Evolutionary conservation across 2,888 invertebrate species (phyloP).

Genomic region (Sclerodermus sp.): DNA sequence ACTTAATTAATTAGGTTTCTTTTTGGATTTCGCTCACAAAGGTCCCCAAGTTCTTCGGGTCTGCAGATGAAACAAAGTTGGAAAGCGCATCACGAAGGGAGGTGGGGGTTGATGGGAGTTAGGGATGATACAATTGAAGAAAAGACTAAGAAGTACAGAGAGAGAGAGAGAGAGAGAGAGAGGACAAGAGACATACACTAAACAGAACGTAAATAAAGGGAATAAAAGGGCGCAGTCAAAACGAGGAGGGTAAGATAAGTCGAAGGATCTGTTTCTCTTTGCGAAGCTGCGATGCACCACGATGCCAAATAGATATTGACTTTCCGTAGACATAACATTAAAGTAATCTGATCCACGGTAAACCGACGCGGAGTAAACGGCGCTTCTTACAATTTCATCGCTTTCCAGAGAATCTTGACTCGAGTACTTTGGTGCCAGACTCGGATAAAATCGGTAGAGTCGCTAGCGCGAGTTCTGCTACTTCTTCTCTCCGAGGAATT

Average conservation of each 20-base stretch:
- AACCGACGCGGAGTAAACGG: neutral
- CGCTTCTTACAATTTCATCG: neutral
- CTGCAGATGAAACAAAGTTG: neutral
- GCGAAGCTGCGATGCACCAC: neutral
- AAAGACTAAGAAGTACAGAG: neutral
- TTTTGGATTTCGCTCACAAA: too few relatives aligned
- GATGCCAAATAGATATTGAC: slow-evolving; percentile 2
- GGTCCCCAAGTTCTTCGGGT: too few relatives aligned
- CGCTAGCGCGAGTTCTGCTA: too few relatives aligned
- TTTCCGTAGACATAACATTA: neutral
- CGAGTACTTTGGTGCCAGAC: too few relatives aligned
- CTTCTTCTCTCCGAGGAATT: too few relatives aligned
- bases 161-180: neutral
- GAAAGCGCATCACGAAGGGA: neutral
- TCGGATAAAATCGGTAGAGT: too few relatives aligned
- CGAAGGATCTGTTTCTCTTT: neutral
- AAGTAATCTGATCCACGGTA: slow-evolving; percentile 2
- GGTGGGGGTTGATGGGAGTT: neutral
- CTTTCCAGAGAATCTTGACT: too few relatives aligned
- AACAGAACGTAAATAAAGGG: neutral
- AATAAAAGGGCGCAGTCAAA: neutral
- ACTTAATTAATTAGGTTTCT: too few relatives aligned
- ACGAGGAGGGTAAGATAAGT: slow-evolving; percentile 1
- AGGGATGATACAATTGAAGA: too few relatives aligned
- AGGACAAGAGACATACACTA: neutral